Evolutionary conservation across 2,797 vertebrate species (phyloP).

Genomic region (Eleutherodactylus coqui): DNA sequence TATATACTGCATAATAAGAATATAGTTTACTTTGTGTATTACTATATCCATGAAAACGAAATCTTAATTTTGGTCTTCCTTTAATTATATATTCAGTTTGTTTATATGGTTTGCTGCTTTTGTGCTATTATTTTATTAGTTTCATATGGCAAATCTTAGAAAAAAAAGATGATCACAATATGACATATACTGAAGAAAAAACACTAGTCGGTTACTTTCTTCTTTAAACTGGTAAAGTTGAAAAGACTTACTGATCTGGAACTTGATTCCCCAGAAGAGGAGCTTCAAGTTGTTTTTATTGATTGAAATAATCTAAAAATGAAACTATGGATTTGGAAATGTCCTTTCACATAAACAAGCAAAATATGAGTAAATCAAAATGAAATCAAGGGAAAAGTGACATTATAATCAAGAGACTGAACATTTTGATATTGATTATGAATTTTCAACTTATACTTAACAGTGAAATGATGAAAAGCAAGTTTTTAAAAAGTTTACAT

Average conservation of each 20-base stretch:
- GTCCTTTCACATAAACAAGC: slow-evolving; percentile 32
- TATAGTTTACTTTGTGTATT: too few relatives aligned
- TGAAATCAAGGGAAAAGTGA: background rate
- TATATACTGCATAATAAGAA: too few relatives aligned
- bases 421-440: background rate
- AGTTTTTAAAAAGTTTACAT: background rate
- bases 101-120: background rate
- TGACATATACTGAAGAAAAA: slow-evolving; percentile 42
- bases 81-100: background rate
- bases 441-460: background rate
- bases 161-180: slow-evolving; percentile 20
- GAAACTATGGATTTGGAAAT: slow-evolving; percentile 28
- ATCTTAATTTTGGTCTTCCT: background rate
- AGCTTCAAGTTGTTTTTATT: slow-evolving; percentile 43
- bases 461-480: background rate
- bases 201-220: slow-evolving; percentile 28
- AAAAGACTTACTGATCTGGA: slow-evolving; percentile 44
- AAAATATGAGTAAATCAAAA: background rate
- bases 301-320: slow-evolving; percentile 43
- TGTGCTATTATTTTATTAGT: background rate
- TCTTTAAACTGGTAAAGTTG: slow-evolving; percentile 40
- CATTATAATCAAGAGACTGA: background rate
- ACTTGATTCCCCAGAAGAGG: slow-evolving; percentile 33
- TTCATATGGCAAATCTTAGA: background rate
- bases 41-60: too few relatives aligned